These are phyloP conservation scores for Thalpophila matura DNA, from an alignment of 2,888 invertebrate species.

Conservation along the genomic window DNA sequence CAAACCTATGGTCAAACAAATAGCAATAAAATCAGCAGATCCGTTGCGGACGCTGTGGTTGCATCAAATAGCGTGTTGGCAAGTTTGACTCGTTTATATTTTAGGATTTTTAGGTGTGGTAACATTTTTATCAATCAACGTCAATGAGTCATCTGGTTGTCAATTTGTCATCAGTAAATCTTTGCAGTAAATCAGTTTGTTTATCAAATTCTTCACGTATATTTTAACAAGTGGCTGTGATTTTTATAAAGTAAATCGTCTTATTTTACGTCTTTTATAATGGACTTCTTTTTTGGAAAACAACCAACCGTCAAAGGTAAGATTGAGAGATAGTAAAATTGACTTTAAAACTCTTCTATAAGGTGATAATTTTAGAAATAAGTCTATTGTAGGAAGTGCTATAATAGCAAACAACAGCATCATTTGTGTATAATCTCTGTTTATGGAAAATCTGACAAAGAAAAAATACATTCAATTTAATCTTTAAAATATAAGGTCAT, in stretches of 20 bases:
- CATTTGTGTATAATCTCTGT: not conserved
- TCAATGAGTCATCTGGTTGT: conserved; percentile 55
- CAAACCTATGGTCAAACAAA: too few species aligned
- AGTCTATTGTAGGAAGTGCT: not conserved
- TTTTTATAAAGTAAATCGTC: not conserved
- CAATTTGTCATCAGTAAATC: too few species aligned
- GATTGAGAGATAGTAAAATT: not conserved
- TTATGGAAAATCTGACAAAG: not conserved
- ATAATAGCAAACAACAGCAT: not conserved
- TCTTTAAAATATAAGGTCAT: too few species aligned
- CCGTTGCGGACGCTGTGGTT: too few species aligned
- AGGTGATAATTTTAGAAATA: not conserved
- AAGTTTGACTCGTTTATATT: too few species aligned
- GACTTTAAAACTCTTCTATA: not conserved
- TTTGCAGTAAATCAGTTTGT: conserved; percentile 56
- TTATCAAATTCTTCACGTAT: conserved; percentile 36
- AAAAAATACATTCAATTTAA: too few species aligned
- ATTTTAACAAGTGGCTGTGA: not conserved
- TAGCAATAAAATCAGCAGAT: too few species aligned
- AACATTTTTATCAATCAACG: too few species aligned
- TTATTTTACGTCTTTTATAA: conserved; percentile 52
- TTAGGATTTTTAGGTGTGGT: too few species aligned
- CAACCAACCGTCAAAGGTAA: conserved; percentile 92
- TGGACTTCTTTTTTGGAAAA: conserved; percentile 92
- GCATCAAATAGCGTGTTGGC: too few species aligned